Evolutionary conservation across 2,797 vertebrate species (phyloP).

Genomic region (Lycodopsis pacificus): DNA sequence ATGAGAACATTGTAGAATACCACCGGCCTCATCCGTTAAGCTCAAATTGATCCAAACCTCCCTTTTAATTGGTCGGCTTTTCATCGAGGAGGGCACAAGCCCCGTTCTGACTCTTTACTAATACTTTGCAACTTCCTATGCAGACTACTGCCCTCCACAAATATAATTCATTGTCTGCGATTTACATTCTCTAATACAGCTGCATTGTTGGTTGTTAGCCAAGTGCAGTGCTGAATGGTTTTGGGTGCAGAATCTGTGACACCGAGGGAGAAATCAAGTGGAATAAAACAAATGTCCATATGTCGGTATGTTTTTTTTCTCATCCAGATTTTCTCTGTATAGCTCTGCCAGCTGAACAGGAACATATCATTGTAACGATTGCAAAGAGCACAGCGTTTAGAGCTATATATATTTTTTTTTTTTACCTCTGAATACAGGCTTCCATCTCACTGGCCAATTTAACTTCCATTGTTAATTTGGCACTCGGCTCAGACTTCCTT

Average conservation of each 20-base stretch:
- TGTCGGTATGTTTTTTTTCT: conserved; percentile 40
- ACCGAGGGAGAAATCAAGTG: conserved; percentile 41
- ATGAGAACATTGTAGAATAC: not conserved
- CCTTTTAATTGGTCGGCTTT: not conserved
- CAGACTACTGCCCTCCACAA: too few relatives aligned
- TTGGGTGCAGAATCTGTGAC: conserved; percentile 35
- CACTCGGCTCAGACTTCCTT: conserved; percentile 21
- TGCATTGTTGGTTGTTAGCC: conserved; percentile 6
- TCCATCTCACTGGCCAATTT: conserved; percentile 35
- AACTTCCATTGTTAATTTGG: conserved; percentile 40
- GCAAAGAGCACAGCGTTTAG: conserved; percentile 12
- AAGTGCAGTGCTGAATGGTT: conserved; percentile 22
- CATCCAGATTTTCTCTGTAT: conserved; percentile 27
- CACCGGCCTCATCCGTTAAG: not conserved
- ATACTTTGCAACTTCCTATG: not conserved
- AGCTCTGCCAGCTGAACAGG: conserved; percentile 42
- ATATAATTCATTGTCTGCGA: not conserved
- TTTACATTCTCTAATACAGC: conserved; percentile 6
- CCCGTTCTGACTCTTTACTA: not conserved
- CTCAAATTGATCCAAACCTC: not conserved
- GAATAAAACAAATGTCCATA: conserved; percentile 54
- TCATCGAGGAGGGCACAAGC: not conserved
- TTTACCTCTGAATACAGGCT: not conserved
- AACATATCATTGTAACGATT: conserved; percentile 27
- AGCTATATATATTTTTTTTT: not conserved